Percentiles rank a stretch among this genome's conserved stretches.
Conservation (phyloP, 1,140 invertebrate genomes). For the Leptopilina clavipes region DNA sequence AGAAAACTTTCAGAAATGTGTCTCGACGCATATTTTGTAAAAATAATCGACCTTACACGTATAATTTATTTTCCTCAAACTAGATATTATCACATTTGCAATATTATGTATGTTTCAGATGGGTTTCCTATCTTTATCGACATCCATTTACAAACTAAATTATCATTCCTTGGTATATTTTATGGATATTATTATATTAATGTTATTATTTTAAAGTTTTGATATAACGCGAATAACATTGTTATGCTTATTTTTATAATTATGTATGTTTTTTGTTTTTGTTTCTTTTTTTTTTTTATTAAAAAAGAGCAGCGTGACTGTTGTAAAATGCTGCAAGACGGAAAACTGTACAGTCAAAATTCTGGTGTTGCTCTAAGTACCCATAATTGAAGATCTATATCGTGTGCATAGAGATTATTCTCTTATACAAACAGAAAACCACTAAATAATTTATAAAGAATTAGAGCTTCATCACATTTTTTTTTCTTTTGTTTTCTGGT, state of each 20-base stretch:
- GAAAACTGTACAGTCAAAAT: slow-evolving; percentile 3
- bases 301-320: neutral
- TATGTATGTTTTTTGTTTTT: too few species aligned
- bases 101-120: slow-evolving; percentile 3
- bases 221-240: slow-evolving; percentile 11
- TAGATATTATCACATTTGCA: slow-evolving; percentile 25
- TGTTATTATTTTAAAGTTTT: slow-evolving; percentile 20
- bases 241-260: neutral
- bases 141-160: neutral
- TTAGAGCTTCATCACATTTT: slow-evolving; percentile 39
- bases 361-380: too few species aligned
- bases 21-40: slow-evolving; percentile 10
- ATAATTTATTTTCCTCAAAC: slow-evolving; percentile 9
- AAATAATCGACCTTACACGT: neutral
- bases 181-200: neutral
- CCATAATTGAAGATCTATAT: too few species aligned
- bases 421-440: neutral
- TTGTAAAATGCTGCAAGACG: slow-evolving; percentile 16
- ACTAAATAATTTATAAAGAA: neutral
- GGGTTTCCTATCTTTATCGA: slow-evolving; percentile 3
- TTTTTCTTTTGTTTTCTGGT: slow-evolving; percentile 23
- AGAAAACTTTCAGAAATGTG: neutral
- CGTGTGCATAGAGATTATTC: too few species aligned
- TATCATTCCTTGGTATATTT: slow-evolving; percentile 22
- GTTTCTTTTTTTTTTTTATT: too few species aligned